Conservation (phyloP, 2,888 invertebrate genomes). For the Gastrophysa polygoni region DNA sequence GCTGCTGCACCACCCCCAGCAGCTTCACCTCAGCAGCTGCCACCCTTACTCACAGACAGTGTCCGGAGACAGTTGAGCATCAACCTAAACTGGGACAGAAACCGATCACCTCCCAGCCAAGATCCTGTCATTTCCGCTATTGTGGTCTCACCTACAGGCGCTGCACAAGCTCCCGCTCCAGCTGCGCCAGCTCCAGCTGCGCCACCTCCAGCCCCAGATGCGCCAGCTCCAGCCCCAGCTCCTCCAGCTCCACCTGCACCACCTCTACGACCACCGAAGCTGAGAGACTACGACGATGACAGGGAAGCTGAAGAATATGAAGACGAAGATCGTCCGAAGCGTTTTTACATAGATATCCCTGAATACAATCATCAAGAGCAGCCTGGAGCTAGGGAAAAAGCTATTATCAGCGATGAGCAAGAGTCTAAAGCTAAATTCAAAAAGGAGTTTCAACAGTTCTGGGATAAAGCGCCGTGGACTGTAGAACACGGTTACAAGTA, state of each 20-base stretch:
- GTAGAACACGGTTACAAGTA: conserved; percentile 48
- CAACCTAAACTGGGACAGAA: conserved; percentile 55
- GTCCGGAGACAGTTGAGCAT: conserved; percentile 54
- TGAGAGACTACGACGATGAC: no score
- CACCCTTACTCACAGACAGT: conserved; percentile 51
- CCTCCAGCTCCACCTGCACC: conserved; percentile 31
- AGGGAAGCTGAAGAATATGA: conserved; percentile 37
- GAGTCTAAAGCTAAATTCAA: conserved; percentile 40
- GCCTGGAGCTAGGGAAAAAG: no score
- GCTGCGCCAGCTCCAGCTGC: conserved; percentile 30
- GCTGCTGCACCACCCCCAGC: conserved; percentile 37
- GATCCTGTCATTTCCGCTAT: conserved; percentile 31
- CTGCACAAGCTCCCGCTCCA: conserved; percentile 24
- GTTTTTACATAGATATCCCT: conserved; percentile 44
- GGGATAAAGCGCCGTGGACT: conserved; percentile 42
- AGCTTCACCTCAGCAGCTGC: conserved; percentile 29
- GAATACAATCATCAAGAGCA: conserved; percentile 41
- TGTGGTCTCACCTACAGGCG: conserved; percentile 32
- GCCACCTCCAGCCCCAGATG: conserved; percentile 26
- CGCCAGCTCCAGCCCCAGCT: conserved; percentile 31
- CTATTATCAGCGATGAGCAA: no score
- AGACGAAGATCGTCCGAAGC: conserved; percentile 32
- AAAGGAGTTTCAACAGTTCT: conserved; percentile 42
- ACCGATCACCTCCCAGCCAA: conserved; percentile 40
- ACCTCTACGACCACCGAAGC: conserved; percentile 28